phyloP scores from a whole-genome alignment of 2,113 vertebrate species.

The Lucifuga dentata region DNA sequence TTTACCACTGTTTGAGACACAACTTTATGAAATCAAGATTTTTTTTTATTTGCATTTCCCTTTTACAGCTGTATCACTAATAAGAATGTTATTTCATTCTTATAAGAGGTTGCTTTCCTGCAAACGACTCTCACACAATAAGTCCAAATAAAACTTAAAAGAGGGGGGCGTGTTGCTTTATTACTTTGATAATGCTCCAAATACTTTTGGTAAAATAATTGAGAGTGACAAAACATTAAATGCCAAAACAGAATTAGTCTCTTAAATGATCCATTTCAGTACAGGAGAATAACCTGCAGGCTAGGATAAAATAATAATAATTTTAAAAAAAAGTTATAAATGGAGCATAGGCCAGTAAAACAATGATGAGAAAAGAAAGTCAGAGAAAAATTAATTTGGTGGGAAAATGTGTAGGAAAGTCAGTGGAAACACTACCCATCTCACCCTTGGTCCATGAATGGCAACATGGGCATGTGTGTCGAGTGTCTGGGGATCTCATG shows the following conservation, averaged over 20 bases:
- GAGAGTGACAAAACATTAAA: conserved; percentile 57
- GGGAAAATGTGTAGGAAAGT: not conserved
- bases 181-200: conserved; percentile 33
- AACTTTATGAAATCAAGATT: conserved; percentile 60
- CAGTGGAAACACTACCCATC: conserved; percentile 38
- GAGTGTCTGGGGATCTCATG: conserved; percentile 51
- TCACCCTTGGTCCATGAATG: conserved; percentile 36
- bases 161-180: conserved; percentile 16
- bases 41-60: conserved; percentile 72
- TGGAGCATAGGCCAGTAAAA: conserved; percentile 59
- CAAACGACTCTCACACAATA: conserved; percentile 51
- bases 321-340: conserved; percentile 44
- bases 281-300: conserved; percentile 39
- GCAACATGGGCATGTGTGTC: conserved; percentile 17
- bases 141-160: conserved; percentile 63
- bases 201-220: conserved; percentile 68
- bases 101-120: conserved; percentile 47
- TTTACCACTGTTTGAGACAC: conserved; percentile 38
- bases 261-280: conserved; percentile 20
- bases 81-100: conserved; percentile 54
- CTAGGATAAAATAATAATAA: conserved; percentile 57
- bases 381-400: not conserved
- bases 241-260: conserved; percentile 61
- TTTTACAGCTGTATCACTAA: conserved; percentile 72
- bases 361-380: conserved; percentile 22